A percentile compares a stretch with the other conserved stretches of the same genome.
phyloP scores from a whole-genome alignment of 2,113 vertebrate genomes.

The Equus przewalskii region DNA sequence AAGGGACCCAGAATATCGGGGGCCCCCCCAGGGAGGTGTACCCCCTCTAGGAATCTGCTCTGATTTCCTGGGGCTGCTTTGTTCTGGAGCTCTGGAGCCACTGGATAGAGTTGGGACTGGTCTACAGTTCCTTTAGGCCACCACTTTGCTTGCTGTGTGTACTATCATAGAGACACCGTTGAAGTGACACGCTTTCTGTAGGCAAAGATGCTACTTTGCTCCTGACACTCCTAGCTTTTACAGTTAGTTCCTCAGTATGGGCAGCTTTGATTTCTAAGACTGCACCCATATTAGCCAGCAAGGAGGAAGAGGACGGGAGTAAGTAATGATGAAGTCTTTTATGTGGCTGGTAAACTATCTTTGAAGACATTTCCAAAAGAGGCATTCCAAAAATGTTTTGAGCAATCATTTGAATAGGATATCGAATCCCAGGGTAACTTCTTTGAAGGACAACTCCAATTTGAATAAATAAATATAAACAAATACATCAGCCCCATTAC shows the following conservation, averaged over 20 bases:
- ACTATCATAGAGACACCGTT: background rate
- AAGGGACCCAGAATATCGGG: background rate
- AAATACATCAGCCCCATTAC: background rate
- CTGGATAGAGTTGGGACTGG: background rate
- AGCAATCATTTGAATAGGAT: background rate
- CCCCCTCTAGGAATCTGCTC: background rate
- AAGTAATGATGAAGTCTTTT: background rate
- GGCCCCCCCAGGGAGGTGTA: background rate
- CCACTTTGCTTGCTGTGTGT: background rate
- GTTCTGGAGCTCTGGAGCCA: background rate
- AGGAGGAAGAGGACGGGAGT: background rate
- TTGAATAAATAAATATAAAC: background rate
- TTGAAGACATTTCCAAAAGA: conserved; percentile 47
- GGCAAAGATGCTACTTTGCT: background rate
- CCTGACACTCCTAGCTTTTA: background rate
- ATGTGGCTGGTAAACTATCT: background rate
- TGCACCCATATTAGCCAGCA: background rate
- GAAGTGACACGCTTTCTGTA: background rate
- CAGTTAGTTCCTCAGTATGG: background rate
- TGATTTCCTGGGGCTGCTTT: background rate
- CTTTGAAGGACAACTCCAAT: conserved; percentile 17
- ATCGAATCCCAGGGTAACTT: conserved; percentile 3
- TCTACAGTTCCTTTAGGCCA: background rate
- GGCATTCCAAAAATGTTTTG: conserved; percentile 14
- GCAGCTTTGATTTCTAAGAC: background rate